Evolutionary conservation across 2,888 invertebrate genomes (phyloP).

Genomic region (Orthosia incerta): DNA sequence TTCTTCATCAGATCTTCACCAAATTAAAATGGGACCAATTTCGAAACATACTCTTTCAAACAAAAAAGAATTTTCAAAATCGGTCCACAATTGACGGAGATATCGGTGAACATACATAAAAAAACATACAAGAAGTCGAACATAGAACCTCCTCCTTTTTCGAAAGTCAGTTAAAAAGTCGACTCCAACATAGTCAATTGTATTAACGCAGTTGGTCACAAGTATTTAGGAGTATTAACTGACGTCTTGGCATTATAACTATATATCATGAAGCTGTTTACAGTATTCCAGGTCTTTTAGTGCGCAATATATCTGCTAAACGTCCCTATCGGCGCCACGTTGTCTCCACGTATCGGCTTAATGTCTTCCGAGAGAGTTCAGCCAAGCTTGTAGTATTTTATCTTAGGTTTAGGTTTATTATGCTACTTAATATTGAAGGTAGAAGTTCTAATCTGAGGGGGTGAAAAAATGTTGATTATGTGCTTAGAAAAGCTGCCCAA

Average conservation of each 20-base stretch:
- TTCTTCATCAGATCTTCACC: no score
- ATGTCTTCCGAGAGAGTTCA: conserved; percentile 41
- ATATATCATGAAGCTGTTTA: not conserved
- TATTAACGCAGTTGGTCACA: not conserved
- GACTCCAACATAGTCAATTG: no score
- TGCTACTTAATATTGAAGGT: not conserved
- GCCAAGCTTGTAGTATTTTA: conserved; percentile 18
- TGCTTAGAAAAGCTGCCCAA: not conserved
- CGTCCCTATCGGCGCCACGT: conserved; percentile 16
- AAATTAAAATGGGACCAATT: no score
- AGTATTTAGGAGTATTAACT: not conserved
- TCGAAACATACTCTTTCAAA: no score
- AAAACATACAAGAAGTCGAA: no score
- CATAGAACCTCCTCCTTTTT: no score
- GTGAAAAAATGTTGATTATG: not conserved
- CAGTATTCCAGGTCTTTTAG: not conserved
- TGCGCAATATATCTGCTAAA: conserved; percentile 16
- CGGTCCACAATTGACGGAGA: no score
- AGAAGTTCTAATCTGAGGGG: not conserved
- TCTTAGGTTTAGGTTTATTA: not conserved
- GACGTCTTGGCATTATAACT: not conserved
- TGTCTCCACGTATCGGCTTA: conserved; percentile 27
- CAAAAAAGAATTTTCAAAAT: no score
- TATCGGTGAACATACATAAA: no score
- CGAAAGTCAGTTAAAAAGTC: no score